These are phyloP conservation scores for Malacoraja senta DNA, from an alignment of 2,797 vertebrate genomes.

Conservation along the genomic window DNA sequence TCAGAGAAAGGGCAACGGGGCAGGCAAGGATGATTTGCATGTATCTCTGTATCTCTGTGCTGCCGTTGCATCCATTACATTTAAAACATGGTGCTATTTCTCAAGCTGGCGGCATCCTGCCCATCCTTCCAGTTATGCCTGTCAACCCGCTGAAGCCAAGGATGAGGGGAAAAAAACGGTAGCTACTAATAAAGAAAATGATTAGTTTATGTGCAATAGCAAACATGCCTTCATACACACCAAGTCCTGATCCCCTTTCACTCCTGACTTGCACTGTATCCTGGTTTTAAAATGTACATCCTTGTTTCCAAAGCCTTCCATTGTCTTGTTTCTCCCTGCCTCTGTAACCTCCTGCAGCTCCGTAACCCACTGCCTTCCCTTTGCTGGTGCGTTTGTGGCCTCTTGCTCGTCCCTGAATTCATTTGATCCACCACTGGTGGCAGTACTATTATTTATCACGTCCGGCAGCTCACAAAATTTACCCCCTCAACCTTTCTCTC, in stretches of 20 bases:
- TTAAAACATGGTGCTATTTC: not conserved
- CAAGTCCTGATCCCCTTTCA: not conserved
- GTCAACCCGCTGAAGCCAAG: not conserved
- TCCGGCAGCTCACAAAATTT: too few relatives aligned
- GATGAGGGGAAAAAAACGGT: not conserved
- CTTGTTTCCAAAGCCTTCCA: too few relatives aligned
- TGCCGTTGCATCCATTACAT: not conserved
- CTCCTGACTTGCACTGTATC: not conserved
- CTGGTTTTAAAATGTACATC: not conserved
- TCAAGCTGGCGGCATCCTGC: not conserved
- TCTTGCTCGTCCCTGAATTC: not conserved
- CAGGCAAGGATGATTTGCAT: not conserved
- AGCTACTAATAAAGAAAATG: not conserved
- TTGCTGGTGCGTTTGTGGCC: not conserved
- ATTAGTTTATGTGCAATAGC: not conserved
- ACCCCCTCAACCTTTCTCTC: too few relatives aligned
- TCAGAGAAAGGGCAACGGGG: too few relatives aligned
- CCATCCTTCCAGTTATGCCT: not conserved
- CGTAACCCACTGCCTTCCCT: not conserved
- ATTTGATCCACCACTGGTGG: too few relatives aligned
- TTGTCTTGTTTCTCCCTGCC: not conserved
- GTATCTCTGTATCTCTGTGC: too few relatives aligned
- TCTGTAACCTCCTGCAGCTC: not conserved
- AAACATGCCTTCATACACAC: not conserved
- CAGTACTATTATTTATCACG: too few relatives aligned